Conservation (phyloP, 2,888 invertebrate genomes). For the Dasypogon diadema region DNA sequence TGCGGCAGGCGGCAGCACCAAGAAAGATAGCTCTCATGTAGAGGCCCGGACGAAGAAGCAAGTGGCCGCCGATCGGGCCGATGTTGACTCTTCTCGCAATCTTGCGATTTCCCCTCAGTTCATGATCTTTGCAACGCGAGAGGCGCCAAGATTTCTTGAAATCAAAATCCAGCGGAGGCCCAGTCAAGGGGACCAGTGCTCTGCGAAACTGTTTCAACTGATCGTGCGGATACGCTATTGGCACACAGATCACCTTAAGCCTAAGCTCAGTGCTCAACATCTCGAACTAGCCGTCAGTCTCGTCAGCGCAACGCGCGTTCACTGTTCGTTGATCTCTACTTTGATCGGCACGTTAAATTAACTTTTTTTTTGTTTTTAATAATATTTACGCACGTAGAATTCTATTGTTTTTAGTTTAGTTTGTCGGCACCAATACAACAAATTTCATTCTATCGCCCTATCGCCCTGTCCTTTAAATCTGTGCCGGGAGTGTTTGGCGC, state of each 20-base stretch:
- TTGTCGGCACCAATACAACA: conserved; percentile 7
- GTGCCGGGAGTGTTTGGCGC: conserved; percentile 15
- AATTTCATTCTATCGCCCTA: too few species aligned
- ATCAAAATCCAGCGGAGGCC: conserved; percentile 28
- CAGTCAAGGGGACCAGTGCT: conserved; percentile 19
- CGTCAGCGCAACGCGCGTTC: conserved; percentile 64
- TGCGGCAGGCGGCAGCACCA: neutral
- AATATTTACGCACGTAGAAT: conserved; percentile 31
- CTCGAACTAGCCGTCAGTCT: conserved; percentile 60
- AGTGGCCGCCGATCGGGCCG: neutral
- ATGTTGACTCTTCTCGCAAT: conserved; percentile 37
- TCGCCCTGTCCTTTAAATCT: neutral
- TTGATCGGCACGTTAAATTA: conserved; percentile 31
- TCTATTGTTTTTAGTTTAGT: conserved; percentile 9
- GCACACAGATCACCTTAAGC: conserved; percentile 60
- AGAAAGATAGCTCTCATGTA: conserved; percentile 14
- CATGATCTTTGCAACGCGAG: conserved; percentile 32
- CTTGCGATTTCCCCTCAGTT: conserved; percentile 33
- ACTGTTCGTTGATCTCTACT: conserved; percentile 59
- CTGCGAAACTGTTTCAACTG: conserved; percentile 20
- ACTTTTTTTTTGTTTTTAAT: conserved; percentile 18
- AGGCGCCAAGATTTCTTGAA: conserved; percentile 44
- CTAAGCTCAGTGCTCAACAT: conserved; percentile 59
- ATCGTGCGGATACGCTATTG: conserved; percentile 57
- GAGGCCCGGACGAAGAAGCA: neutral